Evolutionary conservation across 2,888 invertebrate species (phyloP).

Genomic region (Netelia fuscicornis): DNA sequence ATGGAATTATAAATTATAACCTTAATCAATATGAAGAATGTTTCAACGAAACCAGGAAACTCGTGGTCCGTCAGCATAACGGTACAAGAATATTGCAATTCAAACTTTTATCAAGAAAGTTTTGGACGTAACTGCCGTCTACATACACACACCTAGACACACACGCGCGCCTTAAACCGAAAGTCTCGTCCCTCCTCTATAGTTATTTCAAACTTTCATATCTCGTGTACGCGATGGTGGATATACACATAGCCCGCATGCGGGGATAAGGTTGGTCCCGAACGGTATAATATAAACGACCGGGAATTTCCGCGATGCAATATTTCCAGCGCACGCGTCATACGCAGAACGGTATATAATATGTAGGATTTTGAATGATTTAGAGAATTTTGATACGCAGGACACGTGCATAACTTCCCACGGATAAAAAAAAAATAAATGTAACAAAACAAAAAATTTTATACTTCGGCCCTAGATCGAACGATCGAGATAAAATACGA

Average conservation of each 20-base stretch:
- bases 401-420: not conserved
- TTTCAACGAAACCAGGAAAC: slow-evolving; percentile 1
- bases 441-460: not conserved
- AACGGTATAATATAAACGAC: slow-evolving; percentile 10
- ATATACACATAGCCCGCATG: not conserved
- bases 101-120: slow-evolving; percentile 17
- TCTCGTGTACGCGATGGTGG: slow-evolving; percentile 4
- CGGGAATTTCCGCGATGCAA: slow-evolving; percentile 8
- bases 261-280: not conserved
- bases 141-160: not conserved
- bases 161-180: not conserved
- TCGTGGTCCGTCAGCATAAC: not conserved
- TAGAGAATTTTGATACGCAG: not conserved
- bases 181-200: slow-evolving; percentile 17
- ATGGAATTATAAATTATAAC: slow-evolving; percentile 18
- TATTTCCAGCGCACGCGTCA: slow-evolving; percentile 21
- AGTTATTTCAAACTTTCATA: slow-evolving; percentile 41
- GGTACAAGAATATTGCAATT: slow-evolving; percentile 29
- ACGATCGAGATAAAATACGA: not conserved
- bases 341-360: not conserved
- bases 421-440: too few species aligned
- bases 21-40: slow-evolving; percentile 10
- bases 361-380: slow-evolving; percentile 25
- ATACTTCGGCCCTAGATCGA: not conserved
- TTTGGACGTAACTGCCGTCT: not conserved